phyloP scores from a whole-genome alignment of 1,140 invertebrate genomes.

The Sminthurinus signatus region DNA sequence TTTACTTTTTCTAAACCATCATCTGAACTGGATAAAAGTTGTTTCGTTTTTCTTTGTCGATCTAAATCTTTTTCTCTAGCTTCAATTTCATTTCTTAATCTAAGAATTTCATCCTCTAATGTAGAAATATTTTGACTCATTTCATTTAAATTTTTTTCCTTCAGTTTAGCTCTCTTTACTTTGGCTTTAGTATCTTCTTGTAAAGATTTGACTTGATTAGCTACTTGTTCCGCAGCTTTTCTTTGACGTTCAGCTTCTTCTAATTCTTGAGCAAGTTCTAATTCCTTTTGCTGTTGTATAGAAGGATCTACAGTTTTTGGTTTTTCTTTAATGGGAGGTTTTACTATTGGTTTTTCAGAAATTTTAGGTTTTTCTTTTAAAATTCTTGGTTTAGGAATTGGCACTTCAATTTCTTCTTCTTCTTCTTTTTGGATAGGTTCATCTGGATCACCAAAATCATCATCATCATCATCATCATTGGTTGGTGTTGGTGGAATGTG shows the following conservation, averaged over 20 bases:
- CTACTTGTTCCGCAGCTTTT: conserved; percentile 16
- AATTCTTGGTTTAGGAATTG: conserved; percentile 12
- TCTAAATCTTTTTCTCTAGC: conserved; percentile 47
- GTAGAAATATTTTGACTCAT: conserved; percentile 46
- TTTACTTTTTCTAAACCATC: conserved; percentile 59
- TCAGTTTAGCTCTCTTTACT: conserved; percentile 11
- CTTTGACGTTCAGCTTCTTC: conserved; percentile 15
- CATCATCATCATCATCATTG: conserved; percentile 21
- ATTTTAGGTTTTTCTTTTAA: conserved; percentile 33
- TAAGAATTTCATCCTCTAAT: conserved; percentile 48
- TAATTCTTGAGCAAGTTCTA: conserved; percentile 15
- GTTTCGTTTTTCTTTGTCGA: conserved; percentile 57
- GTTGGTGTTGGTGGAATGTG: not conserved
- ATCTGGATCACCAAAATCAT: conserved; percentile 40
- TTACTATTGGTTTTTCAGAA: conserved; percentile 26
- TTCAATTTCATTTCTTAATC: conserved; percentile 44
- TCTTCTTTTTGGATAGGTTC: conserved; percentile 10
- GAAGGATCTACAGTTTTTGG: conserved; percentile 12
- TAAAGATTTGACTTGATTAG: conserved; percentile 23
- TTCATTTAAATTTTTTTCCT: conserved; percentile 19
- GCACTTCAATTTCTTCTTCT: not conserved
- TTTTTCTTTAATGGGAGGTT: conserved; percentile 29
- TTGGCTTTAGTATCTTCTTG: conserved; percentile 29
- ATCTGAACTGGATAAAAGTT: conserved; percentile 57
- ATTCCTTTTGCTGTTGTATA: not conserved